A percentile compares a stretch with the other conserved stretches of the same genome.
phyloP scores from a whole-genome alignment of 2,113 vertebrate genomes.

The Setophaga coronata region DNA sequence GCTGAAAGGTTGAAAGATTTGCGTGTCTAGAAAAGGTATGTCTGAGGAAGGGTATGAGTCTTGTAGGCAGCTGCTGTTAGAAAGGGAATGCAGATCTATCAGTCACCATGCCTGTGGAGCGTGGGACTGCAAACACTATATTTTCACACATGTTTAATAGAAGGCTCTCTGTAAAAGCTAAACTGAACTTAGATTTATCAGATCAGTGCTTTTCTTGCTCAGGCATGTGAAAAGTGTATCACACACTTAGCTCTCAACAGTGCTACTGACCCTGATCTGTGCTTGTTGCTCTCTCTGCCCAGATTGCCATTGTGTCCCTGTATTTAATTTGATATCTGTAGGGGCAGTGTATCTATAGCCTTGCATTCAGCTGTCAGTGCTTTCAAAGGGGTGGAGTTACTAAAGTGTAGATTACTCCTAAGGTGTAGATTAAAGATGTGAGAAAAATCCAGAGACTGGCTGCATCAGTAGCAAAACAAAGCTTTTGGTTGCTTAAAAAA shows the following conservation, averaged over 20 bases:
- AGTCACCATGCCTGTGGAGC: rapidly evolving
- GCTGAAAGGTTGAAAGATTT: background rate
- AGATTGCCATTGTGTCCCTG: rapidly evolving
- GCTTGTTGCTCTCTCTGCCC: background rate
- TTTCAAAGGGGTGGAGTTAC: background rate
- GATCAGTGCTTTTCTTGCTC: background rate
- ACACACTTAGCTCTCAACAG: background rate
- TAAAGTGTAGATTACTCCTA: background rate
- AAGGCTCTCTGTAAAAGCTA: background rate
- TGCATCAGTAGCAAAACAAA: background rate
- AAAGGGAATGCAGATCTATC: background rate
- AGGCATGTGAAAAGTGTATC: background rate
- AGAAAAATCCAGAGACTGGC: background rate
- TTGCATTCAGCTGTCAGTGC: background rate
- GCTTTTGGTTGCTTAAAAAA: background rate
- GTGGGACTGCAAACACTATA: background rate
- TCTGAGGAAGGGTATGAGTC: background rate
- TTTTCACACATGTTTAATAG: background rate
- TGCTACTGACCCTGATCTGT: background rate
- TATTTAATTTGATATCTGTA: background rate
- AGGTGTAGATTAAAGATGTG: background rate
- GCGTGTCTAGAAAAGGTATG: background rate
- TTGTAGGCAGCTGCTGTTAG: background rate
- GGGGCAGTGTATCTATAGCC: background rate
- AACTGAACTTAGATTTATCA: background rate